Evolutionary conservation across 2,797 vertebrate genomes (phyloP), one percentile per base, ranked within the genome.

Genomic region (Typhlichthys eigenmanni): DNA sequence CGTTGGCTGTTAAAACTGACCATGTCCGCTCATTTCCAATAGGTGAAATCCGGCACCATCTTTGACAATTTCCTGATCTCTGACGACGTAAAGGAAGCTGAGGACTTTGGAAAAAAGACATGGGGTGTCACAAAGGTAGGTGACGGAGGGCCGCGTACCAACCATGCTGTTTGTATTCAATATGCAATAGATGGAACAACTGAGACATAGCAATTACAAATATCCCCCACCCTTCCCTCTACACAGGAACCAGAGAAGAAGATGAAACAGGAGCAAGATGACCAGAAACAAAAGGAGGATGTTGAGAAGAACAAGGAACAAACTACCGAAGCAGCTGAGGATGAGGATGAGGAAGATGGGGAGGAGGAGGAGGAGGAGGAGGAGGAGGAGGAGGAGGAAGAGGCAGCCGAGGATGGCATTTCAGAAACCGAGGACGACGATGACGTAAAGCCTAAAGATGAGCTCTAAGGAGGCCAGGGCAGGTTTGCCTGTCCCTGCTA

Each of bases 11-110:
- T 46, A 38, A 57, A 0, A 16, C 8, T 51, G 14, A 56, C 14
- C n/a, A 9, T 38, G 43, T 47, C 64, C 32, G 5, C 45, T 49
- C 64, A 1, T 55, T 17, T 5, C 3, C 63, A 70, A 59, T 85
- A 95, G 92, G 91, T 95, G 65, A 95, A 94, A 78, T 95, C 92
- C 24, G 93, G 93, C n/a, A 94, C 92, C 68, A 94, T 95, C 78
- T 96, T 94, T 63, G 93, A 93, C 70, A 93, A 95, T 89, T 95
- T 96, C 83, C 64, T 94, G 34, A 94, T 95, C 77, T 80, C 82
- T 11, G 92, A 91, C 29, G 91, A 95, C 8, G 90, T 92, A 64
- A 90, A 91, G 50, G 92, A 92, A 80, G 94, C 94, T 1, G 93
- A 95, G 71, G 89, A 93, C 9, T 72, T 93, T 70, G 93, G 80